Conservation (phyloP, 2,888 invertebrate species). For the Capitulum mitella region DNA sequence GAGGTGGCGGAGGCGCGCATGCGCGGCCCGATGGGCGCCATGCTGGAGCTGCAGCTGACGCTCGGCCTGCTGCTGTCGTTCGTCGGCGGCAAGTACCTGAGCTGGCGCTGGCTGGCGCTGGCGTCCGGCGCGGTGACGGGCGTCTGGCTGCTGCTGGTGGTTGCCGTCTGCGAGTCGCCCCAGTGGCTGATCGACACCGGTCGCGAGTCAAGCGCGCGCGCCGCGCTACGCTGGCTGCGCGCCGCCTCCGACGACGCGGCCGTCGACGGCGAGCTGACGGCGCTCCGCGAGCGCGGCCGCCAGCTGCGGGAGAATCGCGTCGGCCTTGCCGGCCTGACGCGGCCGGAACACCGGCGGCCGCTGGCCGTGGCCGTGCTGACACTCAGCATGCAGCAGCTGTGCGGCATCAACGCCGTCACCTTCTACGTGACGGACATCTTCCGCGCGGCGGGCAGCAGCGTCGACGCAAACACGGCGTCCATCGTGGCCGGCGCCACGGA, state of each 20-base stretch:
- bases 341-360: slow-evolving; percentile 63
- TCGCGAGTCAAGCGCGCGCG: neutral
- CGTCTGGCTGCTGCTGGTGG: neutral
- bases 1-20: slow-evolving; percentile 56
- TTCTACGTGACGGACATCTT: slow-evolving; percentile 86
- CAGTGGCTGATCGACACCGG: neutral
- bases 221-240: neutral
- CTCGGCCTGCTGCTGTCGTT: neutral
- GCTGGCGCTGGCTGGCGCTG: neutral
- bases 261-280: slow-evolving; percentile 34
- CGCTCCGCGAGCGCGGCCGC: slow-evolving; percentile 31
- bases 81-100: neutral
- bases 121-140: neutral
- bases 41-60: neutral
- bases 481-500: slow-evolving; percentile 86
- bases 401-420: slow-evolving; percentile 90
- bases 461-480: slow-evolving; percentile 67
- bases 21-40: slow-evolving; percentile 65
- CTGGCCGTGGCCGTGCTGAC: slow-evolving; percentile 72
- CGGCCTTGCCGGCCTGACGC: slow-evolving; percentile 53
- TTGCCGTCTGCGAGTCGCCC: neutral
- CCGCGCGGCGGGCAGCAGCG: slow-evolving; percentile 63
- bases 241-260: slow-evolving; percentile 42
- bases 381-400: slow-evolving; percentile 92
- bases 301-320: slow-evolving; percentile 27